Evolutionary conservation across 2,888 invertebrate species (phyloP).

Genomic region (Cordilura impudica): DNA sequence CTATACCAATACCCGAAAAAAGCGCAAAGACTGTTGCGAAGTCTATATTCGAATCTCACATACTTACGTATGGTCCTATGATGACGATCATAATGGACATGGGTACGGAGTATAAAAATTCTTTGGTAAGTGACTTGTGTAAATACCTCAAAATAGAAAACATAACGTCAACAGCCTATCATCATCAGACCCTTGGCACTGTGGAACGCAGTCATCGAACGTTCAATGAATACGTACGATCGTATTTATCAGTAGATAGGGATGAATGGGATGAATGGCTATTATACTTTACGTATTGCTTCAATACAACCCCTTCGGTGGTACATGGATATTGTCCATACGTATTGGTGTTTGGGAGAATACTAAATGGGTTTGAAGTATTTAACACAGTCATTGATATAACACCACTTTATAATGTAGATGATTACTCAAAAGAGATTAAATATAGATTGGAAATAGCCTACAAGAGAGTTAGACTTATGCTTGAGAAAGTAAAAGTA

Average conservation of each 20-base stretch:
- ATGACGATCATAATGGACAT: slow-evolving; percentile 47
- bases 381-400: slow-evolving; percentile 18
- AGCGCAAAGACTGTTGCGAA: no score
- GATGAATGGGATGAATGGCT: slow-evolving; percentile 54
- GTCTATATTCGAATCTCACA: slow-evolving; percentile 63
- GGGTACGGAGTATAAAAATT: slow-evolving; percentile 56
- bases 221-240: slow-evolving; percentile 60
- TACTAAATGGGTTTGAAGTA: not conserved
- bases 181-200: slow-evolving; percentile 59
- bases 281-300: no score
- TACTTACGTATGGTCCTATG: slow-evolving; percentile 60
- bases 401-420: slow-evolving; percentile 45
- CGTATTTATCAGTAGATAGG: slow-evolving; percentile 23
- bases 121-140: slow-evolving; percentile 49
- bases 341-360: slow-evolving; percentile 29
- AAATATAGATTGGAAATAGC: slow-evolving; percentile 30
- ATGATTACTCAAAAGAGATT: no score
- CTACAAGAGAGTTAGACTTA: slow-evolving; percentile 22
- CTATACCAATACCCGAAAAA: slow-evolving; percentile 64
- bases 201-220: slow-evolving; percentile 62
- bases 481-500: not conserved
- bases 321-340: slow-evolving; percentile 31
- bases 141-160: no score
- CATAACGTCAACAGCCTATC: no score
- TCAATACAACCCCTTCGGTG: slow-evolving; percentile 19